Conservation (phyloP, 2,797 vertebrate species). For the Platalea minor region DNA sequence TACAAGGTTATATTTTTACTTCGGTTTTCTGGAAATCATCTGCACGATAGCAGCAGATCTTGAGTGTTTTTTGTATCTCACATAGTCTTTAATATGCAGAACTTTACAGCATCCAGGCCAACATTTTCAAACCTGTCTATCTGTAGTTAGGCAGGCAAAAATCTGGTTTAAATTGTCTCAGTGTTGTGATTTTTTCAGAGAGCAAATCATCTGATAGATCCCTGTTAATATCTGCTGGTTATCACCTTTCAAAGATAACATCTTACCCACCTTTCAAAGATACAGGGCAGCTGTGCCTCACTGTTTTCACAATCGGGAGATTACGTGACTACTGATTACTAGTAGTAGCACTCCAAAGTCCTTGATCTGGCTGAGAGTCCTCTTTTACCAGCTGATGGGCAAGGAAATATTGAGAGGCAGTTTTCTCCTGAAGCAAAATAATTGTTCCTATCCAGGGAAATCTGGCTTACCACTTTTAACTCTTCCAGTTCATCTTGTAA, state of each 20-base stretch:
- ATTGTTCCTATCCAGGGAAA: not conserved
- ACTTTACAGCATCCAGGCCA: not conserved
- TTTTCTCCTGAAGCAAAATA: not conserved
- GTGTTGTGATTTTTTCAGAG: not conserved
- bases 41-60: not conserved
- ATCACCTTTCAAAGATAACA: not conserved
- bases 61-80: not conserved
- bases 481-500: not conserved
- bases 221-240: not conserved
- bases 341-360: not conserved
- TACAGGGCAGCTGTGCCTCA: not conserved
- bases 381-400: not conserved
- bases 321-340: not conserved
- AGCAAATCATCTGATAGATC: not conserved
- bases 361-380: not conserved
- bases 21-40: conserved; percentile 19
- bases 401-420: not conserved
- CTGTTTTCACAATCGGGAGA: not conserved
- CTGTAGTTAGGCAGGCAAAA: not conserved
- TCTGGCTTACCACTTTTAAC: not conserved
- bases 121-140: not conserved
- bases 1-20: not conserved
- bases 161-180: not conserved
- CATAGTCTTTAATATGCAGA: not conserved
- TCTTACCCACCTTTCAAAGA: not conserved